Evolutionary conservation across 1,140 invertebrate species (phyloP), one percentile per base, ranked within the genome.

Genomic region (Aphis gossypii): DNA sequence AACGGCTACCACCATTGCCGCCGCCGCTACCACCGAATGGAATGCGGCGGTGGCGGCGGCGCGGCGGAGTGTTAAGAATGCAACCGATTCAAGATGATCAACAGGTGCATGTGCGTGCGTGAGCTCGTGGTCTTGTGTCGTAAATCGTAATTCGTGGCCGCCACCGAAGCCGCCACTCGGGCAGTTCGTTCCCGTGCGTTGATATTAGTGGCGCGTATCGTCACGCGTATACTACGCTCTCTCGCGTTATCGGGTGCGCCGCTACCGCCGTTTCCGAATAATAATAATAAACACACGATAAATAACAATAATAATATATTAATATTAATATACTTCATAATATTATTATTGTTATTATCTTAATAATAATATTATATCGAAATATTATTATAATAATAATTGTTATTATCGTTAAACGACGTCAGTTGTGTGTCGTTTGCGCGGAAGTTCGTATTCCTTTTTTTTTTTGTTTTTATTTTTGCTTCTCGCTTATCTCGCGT

Each of bases 11-110:
- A 35, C 60, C 30, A 76, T n/a, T 14, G 4, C 30, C 30, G 30
- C 56, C 9, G 30, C 25, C 76, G 76, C 90, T 41, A 87, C 90
- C 1, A 3, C 87, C 87, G 51, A 89, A 41, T 30, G 88, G 88
- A 89, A 89, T 89, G 88, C 46, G 86, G 46, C 87, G 68, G 46
- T 46, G 76, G 82, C 35, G 91, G 38, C 46, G 91, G 91, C 48
- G 82, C 35, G 91, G 38, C 46, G 91, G 91, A 23, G 82, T 86
- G 92, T 86, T 84, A 84, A 86, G 92, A 93, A 93, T 86, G 92
- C 92, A 93, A 93, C 92, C 92, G 92, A 93, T 93, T 93, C 92
- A 86, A 84, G 92, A 84, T 25, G 91, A 92, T 86, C 82, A 86
- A 93, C 92, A 84, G 82, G 92, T 93, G 46, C n/a, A 8, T 51